These are phyloP conservation scores for Troilus luridus DNA, from an alignment of 2,888 invertebrate genomes.

Conservation along the genomic window DNA sequence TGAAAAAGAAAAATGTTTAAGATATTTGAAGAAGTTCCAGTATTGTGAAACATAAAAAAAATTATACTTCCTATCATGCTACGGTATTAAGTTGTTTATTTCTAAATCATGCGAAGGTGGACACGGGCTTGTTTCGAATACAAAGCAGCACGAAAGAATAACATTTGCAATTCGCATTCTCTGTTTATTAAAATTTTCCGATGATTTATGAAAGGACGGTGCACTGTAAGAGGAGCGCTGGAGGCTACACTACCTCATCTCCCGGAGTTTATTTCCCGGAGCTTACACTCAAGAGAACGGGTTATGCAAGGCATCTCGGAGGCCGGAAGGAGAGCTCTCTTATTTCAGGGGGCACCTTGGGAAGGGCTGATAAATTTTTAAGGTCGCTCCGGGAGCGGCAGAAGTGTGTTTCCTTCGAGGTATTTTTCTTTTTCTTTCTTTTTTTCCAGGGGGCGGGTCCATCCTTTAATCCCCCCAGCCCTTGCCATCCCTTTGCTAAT, in stretches of 20 bases:
- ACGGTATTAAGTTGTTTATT: not conserved
- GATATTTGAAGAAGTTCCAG: too few relatives aligned
- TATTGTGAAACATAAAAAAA: too few relatives aligned
- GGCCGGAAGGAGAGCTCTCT: constrained; percentile 3
- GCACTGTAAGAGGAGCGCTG: not conserved
- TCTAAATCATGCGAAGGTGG: too few relatives aligned
- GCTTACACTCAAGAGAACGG: constrained; percentile 15
- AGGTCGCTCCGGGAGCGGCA: constrained; percentile 22
- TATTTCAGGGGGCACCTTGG: constrained; percentile 42
- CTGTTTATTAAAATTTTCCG: not conserved
- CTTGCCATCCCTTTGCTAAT: constrained; percentile 51
- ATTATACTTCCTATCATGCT: too few relatives aligned
- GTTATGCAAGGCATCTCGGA: constrained; percentile 34
- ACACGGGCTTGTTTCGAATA: not conserved
- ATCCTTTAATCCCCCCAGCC: constrained; percentile 5
- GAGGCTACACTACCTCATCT: not conserved
- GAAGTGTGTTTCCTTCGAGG: constrained; percentile 36
- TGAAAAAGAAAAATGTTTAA: too few relatives aligned
- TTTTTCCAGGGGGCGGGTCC: constrained; percentile 13
- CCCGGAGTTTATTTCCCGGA: not conserved
- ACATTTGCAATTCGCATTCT: not conserved
- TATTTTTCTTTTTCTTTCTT: constrained; percentile 26
- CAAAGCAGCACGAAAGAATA: not conserved
- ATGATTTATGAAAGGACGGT: not conserved
- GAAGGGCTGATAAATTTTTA: constrained; percentile 46